Conservation (phyloP, 2,113 vertebrate species). For the Larimichthys polyactis region DNA sequence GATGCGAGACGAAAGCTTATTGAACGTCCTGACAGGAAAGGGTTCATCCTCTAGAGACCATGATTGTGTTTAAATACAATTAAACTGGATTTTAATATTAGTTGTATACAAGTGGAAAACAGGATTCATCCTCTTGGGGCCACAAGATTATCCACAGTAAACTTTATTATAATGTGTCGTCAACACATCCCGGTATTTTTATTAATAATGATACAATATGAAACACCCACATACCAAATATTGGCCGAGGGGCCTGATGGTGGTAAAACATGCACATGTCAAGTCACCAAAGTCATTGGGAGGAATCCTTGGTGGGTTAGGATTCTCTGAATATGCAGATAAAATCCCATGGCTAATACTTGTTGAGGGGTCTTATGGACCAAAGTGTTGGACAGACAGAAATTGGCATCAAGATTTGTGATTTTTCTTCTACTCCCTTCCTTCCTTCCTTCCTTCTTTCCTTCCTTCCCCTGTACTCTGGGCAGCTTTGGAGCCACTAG, state of each 20-base stretch:
- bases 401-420: not conserved
- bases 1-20: not conserved
- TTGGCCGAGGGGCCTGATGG: not conserved
- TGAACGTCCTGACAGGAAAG: not conserved
- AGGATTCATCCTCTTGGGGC: not conserved
- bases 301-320: not conserved
- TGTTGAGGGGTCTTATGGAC: not conserved
- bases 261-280: not conserved
- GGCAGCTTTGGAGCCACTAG: not conserved
- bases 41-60: too few species aligned
- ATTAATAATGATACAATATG: too few species aligned
- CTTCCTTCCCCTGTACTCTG: not conserved
- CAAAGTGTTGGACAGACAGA: not conserved
- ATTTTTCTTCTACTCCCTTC: too few species aligned
- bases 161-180: too few species aligned
- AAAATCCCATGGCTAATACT: not conserved
- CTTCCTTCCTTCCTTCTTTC: too few species aligned
- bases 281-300: not conserved
- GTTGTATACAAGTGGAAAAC: not conserved
- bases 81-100: not conserved
- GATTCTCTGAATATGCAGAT: not conserved
- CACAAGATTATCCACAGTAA: too few species aligned
- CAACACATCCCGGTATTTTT: too few species aligned
- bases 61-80: not conserved
- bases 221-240: too few species aligned